A percentile compares a stretch with the other conserved stretches of the same genome.
Conservation (phyloP, 2,888 invertebrate species). For the Chaetogeoica ovagalla region DNA sequence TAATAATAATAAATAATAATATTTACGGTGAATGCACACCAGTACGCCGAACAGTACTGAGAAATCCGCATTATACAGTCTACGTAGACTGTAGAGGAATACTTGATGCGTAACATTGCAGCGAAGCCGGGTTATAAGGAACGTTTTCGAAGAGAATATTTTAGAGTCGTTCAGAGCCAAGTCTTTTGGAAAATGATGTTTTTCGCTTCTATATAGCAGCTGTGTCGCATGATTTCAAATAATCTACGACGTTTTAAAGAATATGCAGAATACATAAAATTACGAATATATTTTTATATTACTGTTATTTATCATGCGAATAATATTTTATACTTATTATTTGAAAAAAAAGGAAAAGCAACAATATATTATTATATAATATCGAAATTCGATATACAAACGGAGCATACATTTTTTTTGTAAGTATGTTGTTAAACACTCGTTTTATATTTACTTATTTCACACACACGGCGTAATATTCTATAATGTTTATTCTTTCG, state of each 20-base stretch:
- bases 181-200: slow-evolving; percentile 32
- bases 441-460: too few relatives aligned
- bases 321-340: too few relatives aligned
- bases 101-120: slow-evolving; percentile 12
- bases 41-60: slow-evolving; percentile 5
- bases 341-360: too few relatives aligned
- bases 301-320: too few relatives aligned
- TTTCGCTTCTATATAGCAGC: not conserved
- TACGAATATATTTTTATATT: too few relatives aligned
- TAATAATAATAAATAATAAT: not conserved
- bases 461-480: too few relatives aligned
- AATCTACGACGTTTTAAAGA: not conserved
- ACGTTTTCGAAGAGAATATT: slow-evolving; percentile 15
- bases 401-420: too few relatives aligned
- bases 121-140: too few relatives aligned
- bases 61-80: slow-evolving; percentile 22
- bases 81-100: not conserved
- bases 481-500: too few relatives aligned
- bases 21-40: slow-evolving; percentile 34
- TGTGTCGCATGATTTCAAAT: not conserved
- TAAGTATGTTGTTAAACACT: too few relatives aligned
- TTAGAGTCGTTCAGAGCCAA: slow-evolving; percentile 1
- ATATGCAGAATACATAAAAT: not conserved
- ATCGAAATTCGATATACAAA: too few relatives aligned
- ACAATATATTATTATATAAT: too few relatives aligned